These are phyloP conservation scores for Epizoanthus rinbou DNA, from an alignment of 92 coral and sea anemone genomes.

Conservation along the genomic window DNA sequence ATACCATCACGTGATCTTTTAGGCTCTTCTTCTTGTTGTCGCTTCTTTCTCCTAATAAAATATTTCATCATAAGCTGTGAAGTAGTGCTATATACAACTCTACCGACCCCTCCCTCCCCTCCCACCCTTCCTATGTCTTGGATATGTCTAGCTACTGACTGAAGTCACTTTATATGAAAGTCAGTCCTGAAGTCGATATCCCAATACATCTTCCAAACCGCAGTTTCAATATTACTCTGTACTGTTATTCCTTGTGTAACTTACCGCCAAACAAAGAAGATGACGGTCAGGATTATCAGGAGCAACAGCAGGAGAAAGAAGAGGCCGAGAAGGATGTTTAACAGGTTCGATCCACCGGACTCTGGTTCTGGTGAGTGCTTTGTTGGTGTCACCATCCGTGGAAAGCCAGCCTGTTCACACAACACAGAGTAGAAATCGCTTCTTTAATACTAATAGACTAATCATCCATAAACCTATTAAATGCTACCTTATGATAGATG, in stretches of 20 bases:
- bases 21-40: slow-evolving; percentile 9
- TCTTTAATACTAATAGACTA: neutral
- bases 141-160: too few relatives aligned
- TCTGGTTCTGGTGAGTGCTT: slow-evolving; percentile 26
- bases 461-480: neutral
- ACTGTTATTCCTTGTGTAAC: neutral
- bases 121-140: too few relatives aligned
- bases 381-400: slow-evolving; percentile 36
- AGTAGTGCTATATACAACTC: too few relatives aligned
- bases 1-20: slow-evolving; percentile 13
- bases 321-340: slow-evolving; percentile 60
- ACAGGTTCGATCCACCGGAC: slow-evolving; percentile 45
- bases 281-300: slow-evolving; percentile 43
- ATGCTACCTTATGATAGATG: too few relatives aligned
- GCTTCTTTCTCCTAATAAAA: slow-evolving; percentile 23
- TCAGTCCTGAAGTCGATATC: neutral
- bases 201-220: neutral
- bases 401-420: slow-evolving; percentile 38
- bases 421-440: neutral
- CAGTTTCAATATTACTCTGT: neutral
- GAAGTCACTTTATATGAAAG: neutral
- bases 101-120: too few relatives aligned
- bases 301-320: slow-evolving; percentile 58
- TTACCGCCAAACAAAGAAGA: slow-evolving; percentile 66
- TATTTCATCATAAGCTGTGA: neutral